Conservation (phyloP, 2,888 invertebrate species). For the Rhodophaea formosa region DNA sequence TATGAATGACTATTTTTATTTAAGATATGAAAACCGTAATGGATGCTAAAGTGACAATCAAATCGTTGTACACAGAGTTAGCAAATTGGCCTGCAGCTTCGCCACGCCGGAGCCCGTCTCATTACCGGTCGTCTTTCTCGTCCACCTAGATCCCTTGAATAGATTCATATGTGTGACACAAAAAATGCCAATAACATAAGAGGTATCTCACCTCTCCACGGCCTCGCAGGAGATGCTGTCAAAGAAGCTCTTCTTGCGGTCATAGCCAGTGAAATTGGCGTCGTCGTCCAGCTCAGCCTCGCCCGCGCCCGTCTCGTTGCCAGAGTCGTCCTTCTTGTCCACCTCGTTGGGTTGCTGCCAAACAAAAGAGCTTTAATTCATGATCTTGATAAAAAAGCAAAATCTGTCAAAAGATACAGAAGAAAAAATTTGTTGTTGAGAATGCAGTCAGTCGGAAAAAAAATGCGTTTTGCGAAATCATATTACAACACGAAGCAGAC, state of each 20-base stretch:
- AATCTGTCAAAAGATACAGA: not conserved
- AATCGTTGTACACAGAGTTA: too few species aligned
- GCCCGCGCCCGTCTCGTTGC: conserved; percentile 93
- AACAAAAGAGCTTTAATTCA: conserved; percentile 8
- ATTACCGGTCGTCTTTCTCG: conserved; percentile 93
- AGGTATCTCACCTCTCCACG: conserved; percentile 86
- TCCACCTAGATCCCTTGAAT: conserved; percentile 82
- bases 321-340: conserved; percentile 94
- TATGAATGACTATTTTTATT: too few species aligned
- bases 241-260: conserved; percentile 98
- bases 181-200: too few species aligned
- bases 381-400: conserved; percentile 10
- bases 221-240: conserved; percentile 99
- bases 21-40: too few species aligned
- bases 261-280: conserved; percentile 88
- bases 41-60: too few species aligned
- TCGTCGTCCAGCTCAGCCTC: conserved; percentile 90
- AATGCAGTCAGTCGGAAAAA: too few species aligned
- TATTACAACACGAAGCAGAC: too few species aligned
- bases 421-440: too few species aligned
- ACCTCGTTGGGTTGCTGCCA: conserved; percentile 60
- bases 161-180: too few species aligned
- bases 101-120: conserved; percentile 93
- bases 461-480: too few species aligned
- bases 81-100: too few species aligned